phyloP scores from a whole-genome alignment of 2,797 vertebrate genomes.

The Pangasius sanitwongsei region DNA sequence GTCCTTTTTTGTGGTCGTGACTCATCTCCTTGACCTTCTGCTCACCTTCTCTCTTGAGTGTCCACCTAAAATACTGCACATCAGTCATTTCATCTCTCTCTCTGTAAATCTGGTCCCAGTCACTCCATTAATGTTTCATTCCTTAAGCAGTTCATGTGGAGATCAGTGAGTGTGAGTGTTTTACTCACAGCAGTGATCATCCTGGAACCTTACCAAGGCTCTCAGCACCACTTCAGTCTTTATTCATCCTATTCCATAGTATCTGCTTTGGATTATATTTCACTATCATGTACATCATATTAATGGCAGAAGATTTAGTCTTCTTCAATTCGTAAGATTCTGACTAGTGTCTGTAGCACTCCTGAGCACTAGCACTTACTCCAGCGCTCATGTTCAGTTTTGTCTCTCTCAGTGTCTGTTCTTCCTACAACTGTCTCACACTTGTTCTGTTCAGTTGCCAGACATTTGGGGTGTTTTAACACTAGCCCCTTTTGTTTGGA shows the following conservation, averaged over 20 bases:
- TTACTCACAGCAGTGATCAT: constrained; percentile 8
- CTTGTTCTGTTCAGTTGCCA: not conserved
- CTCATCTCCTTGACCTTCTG: not conserved
- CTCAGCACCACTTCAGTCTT: constrained; percentile 2
- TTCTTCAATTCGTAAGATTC: not conserved
- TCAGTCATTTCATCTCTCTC: constrained; percentile 16
- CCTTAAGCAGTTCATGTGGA: constrained; percentile 28
- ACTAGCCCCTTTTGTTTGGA: not conserved
- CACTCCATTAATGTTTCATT: constrained; percentile 45
- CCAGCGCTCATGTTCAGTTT: too few relatives aligned
- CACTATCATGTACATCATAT: not conserved
- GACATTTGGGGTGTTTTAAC: not conserved
- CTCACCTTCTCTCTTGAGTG: constrained; percentile 11
- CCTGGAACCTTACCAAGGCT: constrained; percentile 9
- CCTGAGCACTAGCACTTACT: not conserved
- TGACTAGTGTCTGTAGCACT: not conserved
- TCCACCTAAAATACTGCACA: constrained; percentile 6
- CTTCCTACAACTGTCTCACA: not conserved
- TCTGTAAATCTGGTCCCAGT: not conserved
- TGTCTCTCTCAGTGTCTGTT: not conserved
- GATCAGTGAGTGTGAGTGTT: constrained; percentile 31
- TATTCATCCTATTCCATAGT: not conserved
- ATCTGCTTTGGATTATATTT: constrained; percentile 18
- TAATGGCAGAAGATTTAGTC: not conserved
- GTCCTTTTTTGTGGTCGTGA: not conserved